Percentiles rank a stretch among this genome's conserved stretches.
phyloP scores from a whole-genome alignment of 92 coral and sea anemone species.

The Palythoa grandis region DNA sequence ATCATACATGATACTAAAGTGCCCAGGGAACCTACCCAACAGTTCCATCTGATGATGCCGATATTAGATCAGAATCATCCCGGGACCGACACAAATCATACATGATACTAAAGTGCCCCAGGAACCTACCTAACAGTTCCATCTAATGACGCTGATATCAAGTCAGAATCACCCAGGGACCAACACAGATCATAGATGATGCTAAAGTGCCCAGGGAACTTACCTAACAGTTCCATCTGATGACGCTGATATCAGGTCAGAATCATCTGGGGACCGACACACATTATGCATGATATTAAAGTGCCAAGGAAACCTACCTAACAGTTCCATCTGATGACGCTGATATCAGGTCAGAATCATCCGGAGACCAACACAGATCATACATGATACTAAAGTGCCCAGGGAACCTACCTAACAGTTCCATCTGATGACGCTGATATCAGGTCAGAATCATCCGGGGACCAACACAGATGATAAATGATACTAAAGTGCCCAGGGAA shows the following conservation, averaged over 20 bases:
- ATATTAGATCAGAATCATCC: conserved; percentile 81
- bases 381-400: not conserved
- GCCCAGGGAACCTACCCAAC: conserved; percentile 66
- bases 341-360: conserved; percentile 84
- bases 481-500: conserved; percentile 96
- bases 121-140: conserved; percentile 91
- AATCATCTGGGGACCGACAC: conserved; percentile 60
- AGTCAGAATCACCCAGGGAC: conserved; percentile 86
- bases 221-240: conserved; percentile 99
- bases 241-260: conserved; percentile 86
- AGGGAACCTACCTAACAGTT: conserved; percentile 81
- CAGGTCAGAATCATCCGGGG: conserved; percentile 84
- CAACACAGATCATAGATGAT: conserved; percentile 95
- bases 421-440: conserved; percentile 98
- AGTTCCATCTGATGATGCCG: conserved; percentile 97
- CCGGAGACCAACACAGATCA: conserved; percentile 20
- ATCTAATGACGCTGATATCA: conserved; percentile 94
- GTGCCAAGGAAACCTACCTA: conserved; percentile 55
- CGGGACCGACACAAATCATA: not conserved
- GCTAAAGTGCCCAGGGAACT: conserved; percentile 90
- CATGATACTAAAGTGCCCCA: not conserved
- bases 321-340: conserved; percentile 98
- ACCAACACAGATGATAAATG: conserved; percentile 95
- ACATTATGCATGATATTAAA: not conserved
- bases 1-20: not conserved